Base-by-base conservation (phyloP, 2,113 vertebrate genomes). In the Xerus inauris region DNA sequence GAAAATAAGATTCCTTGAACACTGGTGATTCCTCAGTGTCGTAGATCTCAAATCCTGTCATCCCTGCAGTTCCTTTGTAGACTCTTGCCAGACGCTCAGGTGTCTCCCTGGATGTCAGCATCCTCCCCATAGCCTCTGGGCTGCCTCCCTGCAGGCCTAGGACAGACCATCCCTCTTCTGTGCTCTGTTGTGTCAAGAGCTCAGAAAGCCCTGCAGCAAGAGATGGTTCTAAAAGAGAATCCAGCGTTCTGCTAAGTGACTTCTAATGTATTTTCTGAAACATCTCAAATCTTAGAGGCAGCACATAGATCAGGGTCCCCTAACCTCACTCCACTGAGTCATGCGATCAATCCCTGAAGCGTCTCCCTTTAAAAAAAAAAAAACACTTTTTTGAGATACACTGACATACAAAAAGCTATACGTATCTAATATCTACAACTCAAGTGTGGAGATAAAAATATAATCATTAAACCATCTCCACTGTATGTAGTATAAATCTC, bases 61-160 rank as follows among this genome's bases (percentile, higher is more conserved):
- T 38, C 16, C 54, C 30, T 51, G 0, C 0, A 0, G 20, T 10
- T 87, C 16, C n/a, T 1, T 28, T 17, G 26, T 12, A 8, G 3
- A 83, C 45, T 47, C 26, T 42, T 17, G 13, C n/a, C 4, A 64
- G 71, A 16, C 54, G 30, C 47, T 19, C 0, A 4, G 38, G 26
- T 17, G 17, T 69, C 64, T 86, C 9, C n/a, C 12, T 49, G 32
- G 54, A 59, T 59, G 57, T 7, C 51, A 5, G 42, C 19, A 0
- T 72, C n/a, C 9, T n/a, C 65, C 57, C 57, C 85, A 14, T 0
- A 2, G 24, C 24, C 81, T 17, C 5, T 42, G 45, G 57, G 35
- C 54, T 28, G 62, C 40, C 40, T 64, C 49, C 69, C 17, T 54
- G 2, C 62, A 40, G 24, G 12, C n/a, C 49, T 40, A 8, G 10